These are phyloP conservation scores for Marmota flaviventris DNA, from an alignment of 2,113 vertebrate genomes.

Conservation along the genomic window DNA sequence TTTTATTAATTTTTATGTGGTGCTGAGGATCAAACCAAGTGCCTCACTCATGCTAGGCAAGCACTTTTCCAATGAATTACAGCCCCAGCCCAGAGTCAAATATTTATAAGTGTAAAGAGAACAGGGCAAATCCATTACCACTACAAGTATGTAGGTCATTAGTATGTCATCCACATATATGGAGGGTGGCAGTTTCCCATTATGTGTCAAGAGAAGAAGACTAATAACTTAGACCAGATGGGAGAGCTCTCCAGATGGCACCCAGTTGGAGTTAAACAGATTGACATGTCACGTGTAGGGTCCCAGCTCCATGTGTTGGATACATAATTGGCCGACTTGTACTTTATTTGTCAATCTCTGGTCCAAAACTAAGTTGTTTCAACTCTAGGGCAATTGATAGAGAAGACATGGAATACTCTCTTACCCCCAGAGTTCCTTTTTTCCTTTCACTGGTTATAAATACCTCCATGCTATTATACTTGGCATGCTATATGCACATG, in stretches of 20 bases:
- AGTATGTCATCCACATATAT: not conserved
- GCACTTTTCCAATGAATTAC: no score
- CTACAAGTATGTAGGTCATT: not conserved
- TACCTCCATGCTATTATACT: conserved; percentile 87
- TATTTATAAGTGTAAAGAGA: not conserved
- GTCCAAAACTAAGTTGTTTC: conserved; percentile 83
- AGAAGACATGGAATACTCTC: conserved; percentile 86
- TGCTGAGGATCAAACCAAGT: no score
- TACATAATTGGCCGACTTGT: conserved; percentile 81
- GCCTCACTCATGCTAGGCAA: no score
- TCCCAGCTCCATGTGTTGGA: not conserved
- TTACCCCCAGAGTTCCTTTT: conserved; percentile 87
- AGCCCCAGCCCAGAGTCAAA: not conserved
- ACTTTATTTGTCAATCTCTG: conserved; percentile 86
- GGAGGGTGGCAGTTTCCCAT: not conserved
- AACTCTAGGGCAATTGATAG: conserved; percentile 83
- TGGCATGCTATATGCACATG: conserved; percentile 86
- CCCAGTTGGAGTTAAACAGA: not conserved
- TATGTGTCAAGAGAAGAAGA: not conserved
- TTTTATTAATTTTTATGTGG: no score
- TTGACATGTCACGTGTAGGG: not conserved
- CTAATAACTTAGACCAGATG: not conserved
- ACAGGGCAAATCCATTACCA: not conserved
- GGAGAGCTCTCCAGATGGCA: not conserved
- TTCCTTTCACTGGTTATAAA: conserved; percentile 87